phyloP scores from a whole-genome alignment of 2,888 invertebrate species.

The Drosophila nigricruria region DNA sequence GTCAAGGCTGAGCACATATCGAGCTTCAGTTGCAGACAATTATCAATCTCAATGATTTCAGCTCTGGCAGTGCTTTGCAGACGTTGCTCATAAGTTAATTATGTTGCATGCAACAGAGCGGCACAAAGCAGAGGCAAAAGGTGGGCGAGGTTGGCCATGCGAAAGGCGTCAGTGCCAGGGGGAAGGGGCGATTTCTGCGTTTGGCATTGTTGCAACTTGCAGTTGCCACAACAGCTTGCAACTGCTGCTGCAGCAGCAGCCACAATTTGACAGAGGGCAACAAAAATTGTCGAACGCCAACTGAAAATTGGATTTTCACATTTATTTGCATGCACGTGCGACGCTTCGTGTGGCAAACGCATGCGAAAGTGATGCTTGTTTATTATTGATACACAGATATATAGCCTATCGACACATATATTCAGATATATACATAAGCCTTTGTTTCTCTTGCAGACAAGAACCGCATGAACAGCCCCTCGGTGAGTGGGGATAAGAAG shows the following conservation, averaged over 20 bases:
- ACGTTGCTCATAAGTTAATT: slow-evolving; percentile 53
- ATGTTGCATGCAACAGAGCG: slow-evolving; percentile 19
- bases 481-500: slow-evolving; percentile 83
- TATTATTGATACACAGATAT: slow-evolving; percentile 5
- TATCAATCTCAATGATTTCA: slow-evolving; percentile 4
- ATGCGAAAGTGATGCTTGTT: slow-evolving; percentile 16
- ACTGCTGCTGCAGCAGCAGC: background rate
- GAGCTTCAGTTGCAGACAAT: background rate
- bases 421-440: background rate
- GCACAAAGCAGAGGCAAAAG: background rate
- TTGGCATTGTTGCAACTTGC: slow-evolving; percentile 12
- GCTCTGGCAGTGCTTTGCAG: background rate
- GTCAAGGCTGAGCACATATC: background rate
- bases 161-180: slow-evolving; percentile 1
- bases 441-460: slow-evolving; percentile 76
- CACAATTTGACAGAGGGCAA: background rate
- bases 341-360: background rate
- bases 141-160: background rate
- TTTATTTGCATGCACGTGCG: slow-evolving; percentile 32
- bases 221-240: background rate
- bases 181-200: too few species aligned
- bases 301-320: slow-evolving; percentile 60
- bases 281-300: slow-evolving; percentile 14
- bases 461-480: slow-evolving; percentile 84
- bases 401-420: background rate